A percentile compares a stretch with the other conserved stretches of the same genome.
phyloP scores from a whole-genome alignment of 2,888 invertebrate species.

The Eilema sororculum region DNA sequence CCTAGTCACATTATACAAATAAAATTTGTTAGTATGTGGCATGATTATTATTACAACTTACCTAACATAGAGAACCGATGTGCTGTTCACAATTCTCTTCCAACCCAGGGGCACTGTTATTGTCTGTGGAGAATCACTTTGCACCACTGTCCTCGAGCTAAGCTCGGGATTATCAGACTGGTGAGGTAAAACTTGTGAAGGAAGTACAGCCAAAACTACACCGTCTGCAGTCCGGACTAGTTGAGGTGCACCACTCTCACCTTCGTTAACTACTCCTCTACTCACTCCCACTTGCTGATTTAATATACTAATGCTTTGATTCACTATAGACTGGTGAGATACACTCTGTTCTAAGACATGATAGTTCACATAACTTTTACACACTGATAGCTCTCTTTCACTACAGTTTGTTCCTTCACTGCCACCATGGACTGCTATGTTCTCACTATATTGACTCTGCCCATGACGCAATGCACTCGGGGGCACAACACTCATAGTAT shows the following conservation, averaged over 20 bases:
- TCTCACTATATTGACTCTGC: constrained; percentile 75
- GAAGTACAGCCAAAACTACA: constrained; percentile 81
- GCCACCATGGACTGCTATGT: constrained; percentile 72
- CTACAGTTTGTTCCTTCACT: constrained; percentile 69
- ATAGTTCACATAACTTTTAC: constrained; percentile 83
- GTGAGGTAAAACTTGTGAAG: constrained; percentile 66
- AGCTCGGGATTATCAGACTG: constrained; percentile 65
- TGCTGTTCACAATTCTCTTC: constrained; percentile 79
- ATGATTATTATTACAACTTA: constrained; percentile 50
- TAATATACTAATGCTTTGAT: constrained; percentile 84
- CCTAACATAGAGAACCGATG: constrained; percentile 81
- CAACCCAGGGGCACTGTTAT: constrained; percentile 83
- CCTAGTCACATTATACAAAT: background rate
- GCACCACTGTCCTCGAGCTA: constrained; percentile 69
- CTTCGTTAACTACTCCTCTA: constrained; percentile 73
- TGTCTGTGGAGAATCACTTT: constrained; percentile 77
- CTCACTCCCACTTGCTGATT: constrained; percentile 84
- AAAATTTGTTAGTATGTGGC: too few relatives aligned
- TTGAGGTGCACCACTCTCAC: constrained; percentile 74
- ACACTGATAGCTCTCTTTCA: constrained; percentile 75
- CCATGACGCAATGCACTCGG: constrained; percentile 66
- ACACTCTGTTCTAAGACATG: constrained; percentile 86
- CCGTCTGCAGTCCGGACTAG: constrained; percentile 82
- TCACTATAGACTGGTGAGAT: constrained; percentile 83
- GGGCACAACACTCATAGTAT: constrained; percentile 73